Evolutionary conservation across 2,113 vertebrate genomes (phyloP), one percentile per base, ranked within the genome.

Genomic region (Taurulus bubalis): DNA sequence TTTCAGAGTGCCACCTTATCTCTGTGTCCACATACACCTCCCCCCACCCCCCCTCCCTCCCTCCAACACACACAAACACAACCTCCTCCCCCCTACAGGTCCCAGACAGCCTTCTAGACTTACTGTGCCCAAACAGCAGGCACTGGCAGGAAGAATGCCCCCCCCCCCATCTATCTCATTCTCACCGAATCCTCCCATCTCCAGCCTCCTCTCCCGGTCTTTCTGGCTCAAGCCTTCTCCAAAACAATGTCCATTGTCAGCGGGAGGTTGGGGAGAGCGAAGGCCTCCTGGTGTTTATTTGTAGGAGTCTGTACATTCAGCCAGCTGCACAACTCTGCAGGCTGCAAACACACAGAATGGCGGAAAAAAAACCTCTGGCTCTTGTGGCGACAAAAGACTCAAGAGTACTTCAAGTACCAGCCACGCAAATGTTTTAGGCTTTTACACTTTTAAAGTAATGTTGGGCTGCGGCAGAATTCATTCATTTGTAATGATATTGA

Each of bases 1-100:
- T 83, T 85, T 85, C 70, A 86, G 65, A 84, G 81, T 69, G 68
- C 80, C 83, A 84, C 80, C 86, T 92, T 92, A 93, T 93, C 92
- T 91, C 83, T 79, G 69, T 78, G 85, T 87, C 80, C 90, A 80
- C 83, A 89, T 65, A 80, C 87, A 77, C 56, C 16, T 30, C 65
- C 30, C 53, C 8, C 28, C 38, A 34, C 3, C 34, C 3, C 47
- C 36, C 36, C n/a, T n/a, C n/a, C n/a, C n/a, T n/a, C n/a, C n/a
- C n/a, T n/a, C n/a, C n/a, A n/a, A 36, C 45, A 80, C 66, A 75
- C 18, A 82, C 1, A 58, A 9, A 47, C 45, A 18, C 45, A 18
- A 6, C 45, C 49, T 28, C 36, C 53, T 26, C 63, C 40, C 28
- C 32, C 53, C 16, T 30, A 59, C 76, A 78, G 76, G 87, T 71